Conservation (phyloP, 2,113 vertebrate species). For the Drymodes brunneopygia region DNA sequence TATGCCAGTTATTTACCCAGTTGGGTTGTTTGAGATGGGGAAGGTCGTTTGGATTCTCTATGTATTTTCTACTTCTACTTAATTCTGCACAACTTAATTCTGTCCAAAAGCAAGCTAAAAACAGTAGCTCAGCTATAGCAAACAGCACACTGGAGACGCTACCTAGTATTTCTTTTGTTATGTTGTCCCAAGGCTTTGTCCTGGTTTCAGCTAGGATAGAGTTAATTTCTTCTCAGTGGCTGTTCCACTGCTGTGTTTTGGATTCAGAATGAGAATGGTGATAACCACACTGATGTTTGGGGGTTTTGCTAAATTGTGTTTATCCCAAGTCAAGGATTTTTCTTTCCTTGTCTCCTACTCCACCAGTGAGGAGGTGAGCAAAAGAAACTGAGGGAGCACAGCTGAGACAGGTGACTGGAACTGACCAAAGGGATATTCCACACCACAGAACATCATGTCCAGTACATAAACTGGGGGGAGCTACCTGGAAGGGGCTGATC, state of each 20-base stretch:
- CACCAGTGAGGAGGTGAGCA: neutral
- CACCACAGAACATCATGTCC: neutral
- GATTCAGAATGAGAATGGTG: neutral
- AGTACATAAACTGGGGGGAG: neutral
- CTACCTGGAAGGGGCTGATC: neutral
- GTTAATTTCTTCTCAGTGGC: neutral
- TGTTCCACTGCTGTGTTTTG: neutral
- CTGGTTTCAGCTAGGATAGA: neutral
- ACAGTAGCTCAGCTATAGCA: neutral
- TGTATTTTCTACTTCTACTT: neutral
- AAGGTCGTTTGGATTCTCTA: neutral
- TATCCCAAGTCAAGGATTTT: neutral
- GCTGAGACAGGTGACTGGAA: neutral
- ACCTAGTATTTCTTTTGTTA: neutral
- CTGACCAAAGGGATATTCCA: neutral
- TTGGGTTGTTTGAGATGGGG: neutral
- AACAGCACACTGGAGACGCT: neutral
- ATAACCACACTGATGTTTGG: neutral
- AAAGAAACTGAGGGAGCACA: neutral
- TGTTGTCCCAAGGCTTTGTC: accelerated
- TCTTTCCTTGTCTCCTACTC: neutral
- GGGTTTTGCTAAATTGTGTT: neutral
- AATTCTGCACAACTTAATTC: neutral
- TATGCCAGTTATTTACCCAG: neutral
- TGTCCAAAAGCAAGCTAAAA: neutral